Evolutionary conservation across 2,113 vertebrate species (phyloP).

Genomic region (Casuarius casuarius): DNA sequence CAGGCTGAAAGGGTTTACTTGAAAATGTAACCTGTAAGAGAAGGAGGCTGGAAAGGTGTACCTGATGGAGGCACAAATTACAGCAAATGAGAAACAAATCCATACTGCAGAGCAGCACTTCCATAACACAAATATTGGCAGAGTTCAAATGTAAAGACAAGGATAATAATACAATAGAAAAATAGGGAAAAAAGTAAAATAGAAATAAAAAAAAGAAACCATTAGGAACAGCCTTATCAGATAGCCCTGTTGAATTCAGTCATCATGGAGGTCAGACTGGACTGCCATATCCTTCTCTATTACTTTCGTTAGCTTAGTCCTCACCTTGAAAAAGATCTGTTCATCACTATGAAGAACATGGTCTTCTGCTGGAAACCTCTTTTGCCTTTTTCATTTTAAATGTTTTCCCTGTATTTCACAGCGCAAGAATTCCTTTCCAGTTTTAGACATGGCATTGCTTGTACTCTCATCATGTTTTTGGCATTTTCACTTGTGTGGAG

Average conservation of each 20-base stretch:
- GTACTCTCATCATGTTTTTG: too few species aligned
- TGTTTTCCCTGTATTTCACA: not conserved
- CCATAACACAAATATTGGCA: not conserved
- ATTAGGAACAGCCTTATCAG: not conserved
- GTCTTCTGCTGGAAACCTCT: not conserved
- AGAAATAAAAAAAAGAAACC: not conserved
- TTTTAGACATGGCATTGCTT: too few species aligned
- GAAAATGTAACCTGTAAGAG: not conserved
- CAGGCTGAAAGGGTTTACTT: not conserved
- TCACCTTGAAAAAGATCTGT: not conserved
- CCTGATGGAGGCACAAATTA: not conserved
- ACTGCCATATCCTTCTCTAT: not conserved
- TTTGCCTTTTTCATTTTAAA: not conserved
- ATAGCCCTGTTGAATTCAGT: not conserved
- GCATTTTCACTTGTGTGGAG: too few species aligned
- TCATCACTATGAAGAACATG: not conserved
- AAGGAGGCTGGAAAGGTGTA: not conserved
- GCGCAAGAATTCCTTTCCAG: not conserved
- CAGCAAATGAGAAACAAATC: not conserved
- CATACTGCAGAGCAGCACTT: not conserved
- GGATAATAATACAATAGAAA: not conserved
- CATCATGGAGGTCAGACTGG: fast-evolving
- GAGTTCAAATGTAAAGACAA: not conserved
- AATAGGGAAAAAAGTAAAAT: not conserved
- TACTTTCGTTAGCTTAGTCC: not conserved